Percentiles rank a stretch among this genome's conserved stretches.
phyloP scores from a whole-genome alignment of 1,140 invertebrate genomes.

The Notospermus geniculatus region DNA sequence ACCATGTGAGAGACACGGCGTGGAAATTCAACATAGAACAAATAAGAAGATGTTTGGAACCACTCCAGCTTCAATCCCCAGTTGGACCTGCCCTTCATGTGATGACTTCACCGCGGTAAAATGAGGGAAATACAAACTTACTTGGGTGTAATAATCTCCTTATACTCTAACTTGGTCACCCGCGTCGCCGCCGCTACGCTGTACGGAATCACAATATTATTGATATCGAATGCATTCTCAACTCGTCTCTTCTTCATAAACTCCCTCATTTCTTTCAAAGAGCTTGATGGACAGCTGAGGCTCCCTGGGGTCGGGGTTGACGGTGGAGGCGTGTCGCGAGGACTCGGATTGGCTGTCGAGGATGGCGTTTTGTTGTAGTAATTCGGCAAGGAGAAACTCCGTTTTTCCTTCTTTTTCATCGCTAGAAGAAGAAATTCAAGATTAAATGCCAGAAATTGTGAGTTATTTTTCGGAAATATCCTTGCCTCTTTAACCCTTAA shows the following conservation, averaged over 20 bases:
- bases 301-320: slow-evolving; percentile 20
- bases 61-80: too few species aligned
- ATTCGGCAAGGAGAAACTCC: slow-evolving; percentile 16
- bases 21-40: not conserved
- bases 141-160: slow-evolving; percentile 96
- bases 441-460: too few species aligned
- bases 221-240: slow-evolving; percentile 86
- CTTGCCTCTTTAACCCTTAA: too few species aligned
- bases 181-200: slow-evolving; percentile 87
- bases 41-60: too few species aligned
- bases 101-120: too few species aligned
- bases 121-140: too few species aligned
- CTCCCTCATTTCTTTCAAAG: slow-evolving; percentile 41
- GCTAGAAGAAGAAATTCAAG: too few species aligned
- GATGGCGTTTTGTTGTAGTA: slow-evolving; percentile 1
- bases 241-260: slow-evolving; percentile 58
- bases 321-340: not conserved
- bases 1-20: not conserved
- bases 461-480: too few species aligned
- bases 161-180: slow-evolving; percentile 91
- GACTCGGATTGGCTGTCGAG: not conserved
- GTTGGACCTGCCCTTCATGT: too few species aligned
- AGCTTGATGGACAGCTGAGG: slow-evolving; percentile 13
- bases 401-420: slow-evolving; percentile 12
- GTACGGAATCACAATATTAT: slow-evolving; percentile 97